Conservation (phyloP, 2,888 invertebrate species). For the Acrobeloides nanus region DNA sequence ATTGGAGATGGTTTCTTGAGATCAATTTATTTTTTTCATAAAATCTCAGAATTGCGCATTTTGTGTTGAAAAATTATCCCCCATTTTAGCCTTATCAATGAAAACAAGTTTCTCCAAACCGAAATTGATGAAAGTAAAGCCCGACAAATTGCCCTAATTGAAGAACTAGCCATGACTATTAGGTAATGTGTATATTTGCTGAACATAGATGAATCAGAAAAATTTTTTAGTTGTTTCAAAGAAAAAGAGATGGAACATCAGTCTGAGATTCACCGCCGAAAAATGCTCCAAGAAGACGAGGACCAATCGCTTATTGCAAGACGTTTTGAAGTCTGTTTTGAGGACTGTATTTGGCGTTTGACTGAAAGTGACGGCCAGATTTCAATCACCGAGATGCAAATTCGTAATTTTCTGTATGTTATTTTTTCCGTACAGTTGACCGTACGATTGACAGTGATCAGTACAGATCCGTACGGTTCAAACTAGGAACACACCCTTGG, state of each 20-base stretch:
- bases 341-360: conserved; percentile 91
- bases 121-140: conserved; percentile 52
- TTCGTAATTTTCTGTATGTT: conserved; percentile 82
- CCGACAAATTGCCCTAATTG: conserved; percentile 74
- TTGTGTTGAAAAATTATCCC: no score
- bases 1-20: no score
- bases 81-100: no score
- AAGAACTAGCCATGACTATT: conserved; percentile 88
- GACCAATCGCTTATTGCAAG: conserved; percentile 23
- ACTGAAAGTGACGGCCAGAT: conserved; percentile 96
- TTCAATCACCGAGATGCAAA: conserved; percentile 86
- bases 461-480: no score
- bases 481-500: no score
- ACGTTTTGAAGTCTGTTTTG: conserved; percentile 73
- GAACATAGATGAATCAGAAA: no score
- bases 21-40: no score
- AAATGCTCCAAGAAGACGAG: conserved; percentile 15
- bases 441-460: neutral
- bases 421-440: neutral
- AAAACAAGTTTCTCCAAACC: no score
- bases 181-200: no score
- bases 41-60: no score
- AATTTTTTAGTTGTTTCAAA: conserved; percentile 56
- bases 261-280: conserved; percentile 15
- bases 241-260: conserved; percentile 54